Evolutionary conservation across 2,113 vertebrate species (phyloP).

Genomic region (Lynx canadensis): DNA sequence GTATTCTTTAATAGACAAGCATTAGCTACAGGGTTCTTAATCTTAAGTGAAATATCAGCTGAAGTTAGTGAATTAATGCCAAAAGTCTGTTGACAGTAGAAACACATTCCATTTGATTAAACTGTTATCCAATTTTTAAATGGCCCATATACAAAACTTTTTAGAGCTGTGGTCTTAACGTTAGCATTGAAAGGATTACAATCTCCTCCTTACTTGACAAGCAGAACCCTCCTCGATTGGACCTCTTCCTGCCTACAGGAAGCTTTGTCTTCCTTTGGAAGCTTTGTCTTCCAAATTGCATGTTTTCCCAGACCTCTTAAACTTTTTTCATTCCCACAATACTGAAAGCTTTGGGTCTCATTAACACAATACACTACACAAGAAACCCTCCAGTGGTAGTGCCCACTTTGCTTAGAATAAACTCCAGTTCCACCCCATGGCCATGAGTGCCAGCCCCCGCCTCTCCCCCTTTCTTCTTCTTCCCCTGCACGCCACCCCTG

Average conservation of each 20-base stretch:
- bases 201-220: neutral
- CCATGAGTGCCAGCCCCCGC: rapidly evolving
- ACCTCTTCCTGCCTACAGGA: neutral
- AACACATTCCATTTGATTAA: neutral
- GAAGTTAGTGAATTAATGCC: slow-evolving; percentile 50
- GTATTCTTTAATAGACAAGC: slow-evolving; percentile 50
- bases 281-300: neutral
- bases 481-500: no score
- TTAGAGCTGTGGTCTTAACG: neutral
- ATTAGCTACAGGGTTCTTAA: slow-evolving; percentile 52
- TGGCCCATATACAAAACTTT: neutral
- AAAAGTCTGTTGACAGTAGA: neutral
- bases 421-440: neutral
- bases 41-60: neutral
- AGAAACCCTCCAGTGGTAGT: neutral
- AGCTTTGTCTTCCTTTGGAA: neutral
- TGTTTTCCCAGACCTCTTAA: neutral
- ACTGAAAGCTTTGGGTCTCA: neutral
- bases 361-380: no score
- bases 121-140: neutral
- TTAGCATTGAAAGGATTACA: neutral
- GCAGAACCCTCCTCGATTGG: neutral
- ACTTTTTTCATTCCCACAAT: neutral
- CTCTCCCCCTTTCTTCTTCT: neutral
- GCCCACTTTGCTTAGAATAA: neutral